These are phyloP conservation scores for Grallaria varia DNA, from an alignment of 2,113 vertebrate species.

Conservation along the genomic window DNA sequence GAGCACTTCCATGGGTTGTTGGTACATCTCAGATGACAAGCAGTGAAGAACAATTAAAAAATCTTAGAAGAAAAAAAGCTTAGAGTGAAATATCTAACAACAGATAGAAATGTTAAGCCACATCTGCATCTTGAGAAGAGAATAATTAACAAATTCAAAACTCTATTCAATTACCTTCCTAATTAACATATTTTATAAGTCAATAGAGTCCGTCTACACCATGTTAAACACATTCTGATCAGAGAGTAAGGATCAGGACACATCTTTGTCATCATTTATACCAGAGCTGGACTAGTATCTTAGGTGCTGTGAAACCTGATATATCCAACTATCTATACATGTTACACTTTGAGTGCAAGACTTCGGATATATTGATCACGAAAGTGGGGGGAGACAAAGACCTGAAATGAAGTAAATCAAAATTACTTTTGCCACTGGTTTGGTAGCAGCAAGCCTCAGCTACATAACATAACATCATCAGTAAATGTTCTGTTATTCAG, in stretches of 20 bases:
- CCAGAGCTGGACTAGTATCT: neutral
- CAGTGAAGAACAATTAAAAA: neutral
- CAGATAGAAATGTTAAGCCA: neutral
- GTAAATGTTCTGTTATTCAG: neutral
- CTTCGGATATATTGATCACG: neutral
- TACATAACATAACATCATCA: neutral
- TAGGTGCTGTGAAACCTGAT: neutral
- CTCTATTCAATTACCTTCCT: neutral
- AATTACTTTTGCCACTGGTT: neutral
- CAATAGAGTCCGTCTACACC: neutral
- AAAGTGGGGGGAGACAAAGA: neutral
- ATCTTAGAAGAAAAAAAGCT: neutral
- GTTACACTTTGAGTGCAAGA: rapidly evolving
- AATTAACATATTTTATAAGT: neutral
- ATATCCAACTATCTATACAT: neutral
- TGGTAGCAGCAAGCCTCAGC: neutral
- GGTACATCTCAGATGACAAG: neutral
- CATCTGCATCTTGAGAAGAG: neutral
- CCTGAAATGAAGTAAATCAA: neutral
- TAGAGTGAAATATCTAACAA: neutral
- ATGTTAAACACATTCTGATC: neutral
- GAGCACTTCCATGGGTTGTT: neutral
- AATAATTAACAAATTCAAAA: neutral
- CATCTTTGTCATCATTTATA: neutral
- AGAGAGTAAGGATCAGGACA: neutral